These are phyloP conservation scores for Misgurnus mizolepis DNA, from an alignment of 2,113 vertebrate genomes.

Conservation along the genomic window DNA sequence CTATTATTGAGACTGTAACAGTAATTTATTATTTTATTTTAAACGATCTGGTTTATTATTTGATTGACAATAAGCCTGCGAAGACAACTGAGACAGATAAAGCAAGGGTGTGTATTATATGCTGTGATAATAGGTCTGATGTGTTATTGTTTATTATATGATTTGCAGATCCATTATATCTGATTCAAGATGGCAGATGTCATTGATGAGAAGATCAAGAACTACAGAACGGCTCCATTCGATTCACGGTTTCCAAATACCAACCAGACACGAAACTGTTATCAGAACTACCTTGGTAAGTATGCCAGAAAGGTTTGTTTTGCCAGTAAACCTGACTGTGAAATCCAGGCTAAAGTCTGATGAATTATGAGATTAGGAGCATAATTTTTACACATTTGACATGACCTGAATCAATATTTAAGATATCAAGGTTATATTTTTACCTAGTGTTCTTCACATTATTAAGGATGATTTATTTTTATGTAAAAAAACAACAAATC, in stretches of 20 bases:
- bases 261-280: slow-evolving; percentile 84
- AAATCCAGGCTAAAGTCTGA: too few species aligned
- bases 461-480: too few species aligned
- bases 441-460: too few species aligned
- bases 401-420: too few species aligned
- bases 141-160: not conserved
- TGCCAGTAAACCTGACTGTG: too few species aligned
- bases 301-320: not conserved
- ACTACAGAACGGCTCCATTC: slow-evolving; percentile 80
- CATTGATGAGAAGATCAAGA: slow-evolving; percentile 72
- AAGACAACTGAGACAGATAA: too few species aligned
- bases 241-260: slow-evolving; percentile 83
- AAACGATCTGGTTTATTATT: not conserved
- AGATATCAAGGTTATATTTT: too few species aligned
- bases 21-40: not conserved
- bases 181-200: slow-evolving; percentile 67
- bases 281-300: slow-evolving; percentile 82
- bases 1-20: not conserved
- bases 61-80: too few species aligned
- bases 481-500: too few species aligned
- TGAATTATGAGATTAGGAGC: too few species aligned
- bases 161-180: not conserved
- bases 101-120: not conserved
- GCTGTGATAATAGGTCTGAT: not conserved
- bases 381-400: too few species aligned